These are phyloP conservation scores for Macrotus californicus DNA, from an alignment of 2,113 vertebrate genomes.

Conservation along the genomic window DNA sequence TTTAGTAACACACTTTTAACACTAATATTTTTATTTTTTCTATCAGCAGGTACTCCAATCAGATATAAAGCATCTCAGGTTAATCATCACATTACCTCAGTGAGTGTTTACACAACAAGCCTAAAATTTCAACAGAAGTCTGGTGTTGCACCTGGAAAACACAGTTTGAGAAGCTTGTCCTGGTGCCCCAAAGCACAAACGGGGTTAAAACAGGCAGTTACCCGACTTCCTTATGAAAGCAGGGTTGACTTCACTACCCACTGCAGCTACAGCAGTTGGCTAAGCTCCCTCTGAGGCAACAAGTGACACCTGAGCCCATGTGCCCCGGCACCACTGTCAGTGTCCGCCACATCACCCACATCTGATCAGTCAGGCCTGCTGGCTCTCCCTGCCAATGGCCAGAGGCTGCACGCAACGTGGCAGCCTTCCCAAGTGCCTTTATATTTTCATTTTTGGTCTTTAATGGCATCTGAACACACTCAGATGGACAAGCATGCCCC, in stretches of 20 bases:
- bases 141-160: background rate
- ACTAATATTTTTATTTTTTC: background rate
- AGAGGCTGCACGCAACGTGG: background rate
- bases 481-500: background rate
- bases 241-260: background rate
- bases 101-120: background rate
- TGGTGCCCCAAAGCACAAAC: background rate
- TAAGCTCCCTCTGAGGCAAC: background rate
- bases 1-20: conserved; percentile 7
- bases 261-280: background rate
- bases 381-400: background rate
- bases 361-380: background rate
- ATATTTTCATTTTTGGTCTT: background rate
- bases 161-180: background rate
- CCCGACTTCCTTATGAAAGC: background rate
- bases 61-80: background rate
- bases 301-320: background rate
- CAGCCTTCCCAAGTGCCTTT: background rate
- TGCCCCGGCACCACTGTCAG: accelerated
- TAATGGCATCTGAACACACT: background rate
- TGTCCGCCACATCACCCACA: background rate
- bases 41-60: background rate
- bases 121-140: background rate
- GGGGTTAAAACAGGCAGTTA: background rate
- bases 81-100: background rate